phyloP scores from a whole-genome alignment of 1,140 invertebrate species.

The Mamestra configurata region DNA sequence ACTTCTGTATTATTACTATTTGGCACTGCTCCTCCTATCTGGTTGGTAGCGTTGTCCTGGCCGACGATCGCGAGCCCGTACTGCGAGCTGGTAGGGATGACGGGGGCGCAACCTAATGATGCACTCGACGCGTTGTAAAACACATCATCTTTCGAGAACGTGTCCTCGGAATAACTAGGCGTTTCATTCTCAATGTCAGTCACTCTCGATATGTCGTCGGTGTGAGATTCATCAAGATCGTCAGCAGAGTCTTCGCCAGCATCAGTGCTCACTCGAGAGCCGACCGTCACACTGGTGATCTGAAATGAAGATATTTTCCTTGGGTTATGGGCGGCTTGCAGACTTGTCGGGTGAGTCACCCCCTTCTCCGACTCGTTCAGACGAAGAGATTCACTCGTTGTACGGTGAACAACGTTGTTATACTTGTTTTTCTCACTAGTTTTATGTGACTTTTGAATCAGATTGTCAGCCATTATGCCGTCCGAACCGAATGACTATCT shows the following conservation, averaged over 20 bases:
- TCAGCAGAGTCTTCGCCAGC: conserved; percentile 97
- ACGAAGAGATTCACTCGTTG: conserved; percentile 93
- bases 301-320: conserved; percentile 97
- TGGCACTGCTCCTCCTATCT: conserved; percentile 84
- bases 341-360: conserved; percentile 87
- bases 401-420: conserved; percentile 91
- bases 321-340: conserved; percentile 88
- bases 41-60: conserved; percentile 84
- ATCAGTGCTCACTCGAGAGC: conserved; percentile 93
- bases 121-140: conserved; percentile 93
- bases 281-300: conserved; percentile 95
- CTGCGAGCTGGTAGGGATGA: conserved; percentile 94
- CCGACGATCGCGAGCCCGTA: conserved; percentile 94
- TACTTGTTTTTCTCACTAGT: conserved; percentile 89
- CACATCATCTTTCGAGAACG: conserved; percentile 94
- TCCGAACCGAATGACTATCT: conserved; percentile 88
- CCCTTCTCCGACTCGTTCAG: conserved; percentile 90
- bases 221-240: conserved; percentile 97
- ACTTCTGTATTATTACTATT: conserved; percentile 86
- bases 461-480: conserved; percentile 89
- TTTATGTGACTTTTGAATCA: conserved; percentile 89
- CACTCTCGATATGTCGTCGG: conserved; percentile 94
- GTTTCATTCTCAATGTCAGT: conserved; percentile 95
- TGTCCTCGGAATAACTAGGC: conserved; percentile 95
- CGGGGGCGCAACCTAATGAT: conserved; percentile 92